Base-by-base conservation (phyloP, 1,140 invertebrate species). In the Panonychus citri region DNA sequence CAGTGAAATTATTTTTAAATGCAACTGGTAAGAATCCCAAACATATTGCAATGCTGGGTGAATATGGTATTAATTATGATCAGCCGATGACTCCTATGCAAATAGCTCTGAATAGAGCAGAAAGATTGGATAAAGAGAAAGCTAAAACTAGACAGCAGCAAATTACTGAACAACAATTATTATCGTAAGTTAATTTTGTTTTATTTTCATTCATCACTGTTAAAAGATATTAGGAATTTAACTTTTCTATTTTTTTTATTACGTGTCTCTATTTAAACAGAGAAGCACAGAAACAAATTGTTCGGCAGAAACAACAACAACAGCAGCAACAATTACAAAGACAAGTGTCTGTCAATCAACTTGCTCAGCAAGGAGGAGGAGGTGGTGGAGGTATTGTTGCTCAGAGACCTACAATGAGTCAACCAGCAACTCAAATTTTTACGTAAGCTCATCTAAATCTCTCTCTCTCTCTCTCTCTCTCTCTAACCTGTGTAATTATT, bases 41-140 rank as follows among this genome's bases (percentile, higher is more conserved):
- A 64, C 85, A 90, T 65, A 77, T 82, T 4, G 78, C 79, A 26
- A 77, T 89, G 39, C 68, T 93, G 58, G 74, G 77, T 28, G 86
- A 93, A 50, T 80, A 77, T 66, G 81, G 81, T 7, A 83, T 96
- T 50, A 78, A 79, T 64, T 85, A 89, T 64, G 89, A 95, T 61
- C 76, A 74, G 59, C 88, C 88, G 1, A 69, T 87, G 21, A 76
- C 77, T 56, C 88, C 88, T 0, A 77, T 81, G 61, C 81, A 87
- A 61, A 82, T 94, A 34, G 88, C 88, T 3, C 74, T 78, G 8
- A 79, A 79, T 53, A 74, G 86, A 62, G 83, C 83, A 3, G 88
- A 93, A 63, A 77, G 81, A 62, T 85, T 88, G 62, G 90, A 90
- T 63, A 70, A 71, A 42, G 65, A 74, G 60, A 75, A 78, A 59